Conservation (phyloP, 2,888 invertebrate species). For the Drosophila robusta region DNA sequence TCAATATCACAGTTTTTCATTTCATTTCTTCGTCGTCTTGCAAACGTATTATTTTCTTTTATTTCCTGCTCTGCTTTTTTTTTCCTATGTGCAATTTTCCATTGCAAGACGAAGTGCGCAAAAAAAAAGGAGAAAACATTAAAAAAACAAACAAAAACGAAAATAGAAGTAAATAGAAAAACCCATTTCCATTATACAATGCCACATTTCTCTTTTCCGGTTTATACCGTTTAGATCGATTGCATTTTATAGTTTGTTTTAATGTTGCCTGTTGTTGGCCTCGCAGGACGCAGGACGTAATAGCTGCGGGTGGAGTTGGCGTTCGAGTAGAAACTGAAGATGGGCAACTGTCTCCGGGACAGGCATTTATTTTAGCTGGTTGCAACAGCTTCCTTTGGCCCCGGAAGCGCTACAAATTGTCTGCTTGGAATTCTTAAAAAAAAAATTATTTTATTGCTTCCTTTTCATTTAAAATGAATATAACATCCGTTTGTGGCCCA, state of each 20-base stretch:
- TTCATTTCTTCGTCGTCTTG: constrained; percentile 56
- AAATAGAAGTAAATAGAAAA: constrained; percentile 54
- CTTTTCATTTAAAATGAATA: constrained; percentile 72
- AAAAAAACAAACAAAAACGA: constrained; percentile 34
- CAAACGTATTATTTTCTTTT: constrained; percentile 67
- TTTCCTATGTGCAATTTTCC: constrained; percentile 62
- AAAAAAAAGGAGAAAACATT: constrained; percentile 11
- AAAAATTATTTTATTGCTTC: constrained; percentile 79
- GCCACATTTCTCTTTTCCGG: constrained; percentile 79
- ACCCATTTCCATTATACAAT: constrained; percentile 79
- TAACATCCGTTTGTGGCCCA: constrained; percentile 69
- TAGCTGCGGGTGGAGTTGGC: constrained; percentile 37
- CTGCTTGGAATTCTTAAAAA: constrained; percentile 50
- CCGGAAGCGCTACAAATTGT: constrained; percentile 76
- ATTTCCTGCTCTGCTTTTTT: constrained; percentile 34
- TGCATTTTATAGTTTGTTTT: constrained; percentile 82
- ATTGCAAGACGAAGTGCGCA: constrained; percentile 45
- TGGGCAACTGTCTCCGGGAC: constrained; percentile 59
- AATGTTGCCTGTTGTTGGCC: constrained; percentile 56
- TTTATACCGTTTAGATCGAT: constrained; percentile 80
- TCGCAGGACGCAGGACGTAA: constrained; percentile 31
- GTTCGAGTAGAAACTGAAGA: constrained; percentile 33
- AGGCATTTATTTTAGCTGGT: constrained; percentile 59
- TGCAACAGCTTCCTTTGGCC: constrained; percentile 51
- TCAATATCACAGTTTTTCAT: constrained; percentile 81